A percentile compares a stretch with the other conserved stretches of the same genome.
phyloP scores from a whole-genome alignment of 2,888 invertebrate genomes.

The Cancer borealis region DNA sequence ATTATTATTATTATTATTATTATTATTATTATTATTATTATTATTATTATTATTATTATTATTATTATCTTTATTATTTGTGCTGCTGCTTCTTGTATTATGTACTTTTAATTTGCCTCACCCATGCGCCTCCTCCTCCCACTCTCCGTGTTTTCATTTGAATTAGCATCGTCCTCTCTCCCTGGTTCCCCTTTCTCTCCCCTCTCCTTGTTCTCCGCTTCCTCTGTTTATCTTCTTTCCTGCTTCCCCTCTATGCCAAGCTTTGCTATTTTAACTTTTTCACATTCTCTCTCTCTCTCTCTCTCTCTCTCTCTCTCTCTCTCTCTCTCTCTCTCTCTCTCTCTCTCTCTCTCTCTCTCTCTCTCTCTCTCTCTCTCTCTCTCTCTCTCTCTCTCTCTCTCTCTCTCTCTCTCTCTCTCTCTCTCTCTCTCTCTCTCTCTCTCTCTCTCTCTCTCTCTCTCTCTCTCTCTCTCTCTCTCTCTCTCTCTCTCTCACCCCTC shows the following conservation, averaged over 20 bases:
- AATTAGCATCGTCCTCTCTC: conserved; percentile 35
- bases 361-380: conserved; percentile 26
- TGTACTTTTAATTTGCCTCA: background rate
- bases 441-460: background rate
- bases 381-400: conserved; percentile 45
- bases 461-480: background rate
- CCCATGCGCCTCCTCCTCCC: background rate
- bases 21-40: background rate
- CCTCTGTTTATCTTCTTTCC: conserved; percentile 40
- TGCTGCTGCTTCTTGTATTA: background rate
- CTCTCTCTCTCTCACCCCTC: background rate
- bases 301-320: conserved; percentile 55
- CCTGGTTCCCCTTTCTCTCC: background rate
- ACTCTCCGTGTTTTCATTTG: background rate
- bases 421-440: background rate
- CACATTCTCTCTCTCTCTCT: conserved; percentile 46
- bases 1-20: background rate
- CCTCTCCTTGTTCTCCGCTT: conserved; percentile 24
- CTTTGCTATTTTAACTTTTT: background rate
- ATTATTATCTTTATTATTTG: background rate
- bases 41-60: background rate
- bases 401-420: background rate
- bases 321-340: conserved; percentile 54
- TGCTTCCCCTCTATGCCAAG: conserved; percentile 38
- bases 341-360: conserved; percentile 32